These are phyloP conservation scores for Agriotes lineatus DNA, from an alignment of 2,888 invertebrate genomes.

Conservation along the genomic window DNA sequence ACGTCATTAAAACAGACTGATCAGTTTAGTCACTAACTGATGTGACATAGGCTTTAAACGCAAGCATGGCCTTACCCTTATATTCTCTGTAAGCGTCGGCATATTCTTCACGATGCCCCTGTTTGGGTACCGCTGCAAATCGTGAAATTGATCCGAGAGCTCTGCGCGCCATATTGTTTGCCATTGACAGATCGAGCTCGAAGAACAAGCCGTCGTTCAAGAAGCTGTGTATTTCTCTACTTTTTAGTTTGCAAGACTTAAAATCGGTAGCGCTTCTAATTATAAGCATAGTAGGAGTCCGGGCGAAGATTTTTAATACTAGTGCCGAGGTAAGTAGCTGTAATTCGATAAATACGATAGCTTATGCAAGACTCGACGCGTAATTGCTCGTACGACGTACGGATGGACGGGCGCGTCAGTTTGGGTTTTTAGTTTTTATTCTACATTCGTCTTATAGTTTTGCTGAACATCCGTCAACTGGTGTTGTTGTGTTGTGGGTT, in stretches of 20 bases:
- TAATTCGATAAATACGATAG: conserved; percentile 27
- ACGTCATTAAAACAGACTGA: too few species aligned
- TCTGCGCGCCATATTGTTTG: conserved; percentile 29
- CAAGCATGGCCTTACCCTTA: too few species aligned
- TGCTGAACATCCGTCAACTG: too few species aligned
- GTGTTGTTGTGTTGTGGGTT: too few species aligned
- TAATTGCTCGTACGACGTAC: neutral
- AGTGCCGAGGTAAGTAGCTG: conserved; percentile 44
- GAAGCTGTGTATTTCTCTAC: conserved; percentile 25
- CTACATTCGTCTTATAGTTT: neutral
- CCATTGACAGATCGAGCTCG: conserved; percentile 16
- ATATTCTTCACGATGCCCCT: too few species aligned
- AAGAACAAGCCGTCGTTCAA: conserved; percentile 9
- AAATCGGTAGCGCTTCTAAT: conserved; percentile 4
- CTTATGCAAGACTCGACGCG: conserved; percentile 22
- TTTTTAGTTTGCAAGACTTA: conserved; percentile 23
- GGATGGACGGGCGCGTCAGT: neutral
- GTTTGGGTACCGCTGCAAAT: too few species aligned
- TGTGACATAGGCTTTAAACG: too few species aligned
- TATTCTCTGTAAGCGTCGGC: too few species aligned
- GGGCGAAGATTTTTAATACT: conserved; percentile 41
- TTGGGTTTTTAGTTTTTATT: neutral
- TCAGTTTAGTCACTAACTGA: too few species aligned
- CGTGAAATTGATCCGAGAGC: too few species aligned
- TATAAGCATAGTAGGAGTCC: conserved; percentile 25